phyloP scores from a whole-genome alignment of 1,140 invertebrate species.

The Tetramorium alpestre region DNA sequence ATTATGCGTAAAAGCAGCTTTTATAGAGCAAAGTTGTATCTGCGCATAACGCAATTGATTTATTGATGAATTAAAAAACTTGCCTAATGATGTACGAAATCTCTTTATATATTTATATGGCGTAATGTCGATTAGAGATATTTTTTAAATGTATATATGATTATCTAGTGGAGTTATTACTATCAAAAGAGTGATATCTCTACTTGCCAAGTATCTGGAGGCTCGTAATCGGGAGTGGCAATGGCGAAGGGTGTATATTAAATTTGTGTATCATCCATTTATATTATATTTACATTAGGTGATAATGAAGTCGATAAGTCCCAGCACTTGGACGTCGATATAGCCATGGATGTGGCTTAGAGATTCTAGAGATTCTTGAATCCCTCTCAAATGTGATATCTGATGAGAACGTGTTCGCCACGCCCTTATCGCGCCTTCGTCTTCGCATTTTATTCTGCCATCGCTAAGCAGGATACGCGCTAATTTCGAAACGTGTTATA shows the following conservation, averaged over 20 bases:
- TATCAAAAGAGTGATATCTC: conserved; percentile 13
- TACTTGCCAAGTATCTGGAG: conserved; percentile 58
- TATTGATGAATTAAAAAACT: too few species aligned
- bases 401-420: neutral
- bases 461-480: neutral
- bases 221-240: conserved; percentile 80
- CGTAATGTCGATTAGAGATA: neutral
- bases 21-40: too few species aligned
- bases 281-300: conserved; percentile 1
- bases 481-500: conserved; percentile 28
- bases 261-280: conserved; percentile 41
- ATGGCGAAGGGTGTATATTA: conserved; percentile 77
- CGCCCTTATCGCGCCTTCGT: neutral
- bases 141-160: neutral
- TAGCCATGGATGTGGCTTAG: conserved; percentile 7
- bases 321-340: conserved; percentile 44
- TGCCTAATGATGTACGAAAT: neutral
- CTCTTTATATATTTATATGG: neutral
- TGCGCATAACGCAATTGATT: too few species aligned
- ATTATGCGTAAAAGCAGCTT: too few species aligned
- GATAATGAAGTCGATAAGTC: conserved; percentile 23
- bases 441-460: conserved; percentile 3
- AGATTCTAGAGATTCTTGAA: conserved; percentile 5
- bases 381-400: neutral
- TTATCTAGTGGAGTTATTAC: neutral